These are phyloP conservation scores for Lepidocyrtinus sp. DNA, from an alignment of 2,888 invertebrate genomes.

Conservation along the genomic window DNA sequence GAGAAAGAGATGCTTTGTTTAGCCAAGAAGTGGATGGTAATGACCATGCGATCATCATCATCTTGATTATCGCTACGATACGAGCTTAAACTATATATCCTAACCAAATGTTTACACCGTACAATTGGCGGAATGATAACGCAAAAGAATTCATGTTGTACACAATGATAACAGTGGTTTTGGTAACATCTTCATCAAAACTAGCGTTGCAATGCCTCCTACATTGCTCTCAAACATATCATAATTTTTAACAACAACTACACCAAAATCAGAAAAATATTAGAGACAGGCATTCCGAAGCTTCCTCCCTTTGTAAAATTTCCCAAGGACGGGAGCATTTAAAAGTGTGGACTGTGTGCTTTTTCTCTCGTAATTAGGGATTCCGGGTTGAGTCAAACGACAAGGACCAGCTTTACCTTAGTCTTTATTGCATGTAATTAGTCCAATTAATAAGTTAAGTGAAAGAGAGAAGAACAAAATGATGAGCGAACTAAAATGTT, in stretches of 20 bases:
- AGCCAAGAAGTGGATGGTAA: conserved; percentile 18
- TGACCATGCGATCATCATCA: conserved; percentile 26
- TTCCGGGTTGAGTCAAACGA: not conserved
- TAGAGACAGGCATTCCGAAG: no score
- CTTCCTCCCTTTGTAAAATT: no score
- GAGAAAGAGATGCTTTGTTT: not conserved
- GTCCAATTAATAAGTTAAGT: not conserved
- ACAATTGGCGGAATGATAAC: not conserved
- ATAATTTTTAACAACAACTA: no score
- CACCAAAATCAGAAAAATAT: no score
- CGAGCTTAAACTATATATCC: not conserved
- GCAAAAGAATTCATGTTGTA: not conserved
- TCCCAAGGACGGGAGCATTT: not conserved
- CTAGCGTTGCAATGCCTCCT: not conserved
- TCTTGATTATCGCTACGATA: conserved; percentile 17
- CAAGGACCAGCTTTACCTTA: not conserved
- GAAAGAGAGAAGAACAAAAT: not conserved
- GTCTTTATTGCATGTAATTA: not conserved
- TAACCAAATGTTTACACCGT: not conserved
- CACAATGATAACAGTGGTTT: not conserved
- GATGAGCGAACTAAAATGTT: not conserved
- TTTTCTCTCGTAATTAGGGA: not conserved
- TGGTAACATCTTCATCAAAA: not conserved
- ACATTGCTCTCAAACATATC: no score
- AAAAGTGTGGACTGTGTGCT: not conserved